Evolutionary conservation across 2,113 vertebrate species (phyloP), one percentile per base, ranked within the genome.

Genomic region (Atherinomorus stipes): DNA sequence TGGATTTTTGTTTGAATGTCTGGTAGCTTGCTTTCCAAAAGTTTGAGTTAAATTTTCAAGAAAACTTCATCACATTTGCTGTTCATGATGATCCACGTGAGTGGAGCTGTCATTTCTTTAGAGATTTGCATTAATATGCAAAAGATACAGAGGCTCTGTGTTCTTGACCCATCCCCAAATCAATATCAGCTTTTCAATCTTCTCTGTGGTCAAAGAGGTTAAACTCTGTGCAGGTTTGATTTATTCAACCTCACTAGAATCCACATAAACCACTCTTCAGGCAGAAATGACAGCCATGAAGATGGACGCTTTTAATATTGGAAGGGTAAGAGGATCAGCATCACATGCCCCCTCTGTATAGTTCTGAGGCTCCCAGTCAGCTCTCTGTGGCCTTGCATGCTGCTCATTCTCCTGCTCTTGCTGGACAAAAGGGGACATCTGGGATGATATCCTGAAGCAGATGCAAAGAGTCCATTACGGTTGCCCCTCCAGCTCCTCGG

Each of bases 401-500:
- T 64, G 68, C 59, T 85, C 71, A 58, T 78, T 60, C 42, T 60
- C 75, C 58, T 16, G 61, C 59, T 85, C 56, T 18, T 77, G 57
- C 75, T 22, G 65, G 80, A 85, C 81, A 76, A 78, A 85, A 62
- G 64, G 67, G 76, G 82, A 89, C 90, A 86, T 85, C 85, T 92
- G 89, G 68, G 81, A 64, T 74, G 83, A 78, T 78, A 61, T 64
- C 86, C 56, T n/a, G 72, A 76, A 90, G 81, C 91, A 93, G 89
- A 90, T 91, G 90, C 79, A 84, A 58, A 71, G 81, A 84, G 69
- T 87, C 81, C 85, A 85, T 91, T 88, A 86, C n/a, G 13, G 25
- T 67, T 51, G 81, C 61, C 82, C 76, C 80, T 34, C 44, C 44
- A 28, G 38, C 66, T 63, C 60, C 10, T 21, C 40, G 0, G 74